Evolutionary conservation across 2,888 invertebrate genomes (phyloP).

Genomic region (Lampropteryx suffumata): DNA sequence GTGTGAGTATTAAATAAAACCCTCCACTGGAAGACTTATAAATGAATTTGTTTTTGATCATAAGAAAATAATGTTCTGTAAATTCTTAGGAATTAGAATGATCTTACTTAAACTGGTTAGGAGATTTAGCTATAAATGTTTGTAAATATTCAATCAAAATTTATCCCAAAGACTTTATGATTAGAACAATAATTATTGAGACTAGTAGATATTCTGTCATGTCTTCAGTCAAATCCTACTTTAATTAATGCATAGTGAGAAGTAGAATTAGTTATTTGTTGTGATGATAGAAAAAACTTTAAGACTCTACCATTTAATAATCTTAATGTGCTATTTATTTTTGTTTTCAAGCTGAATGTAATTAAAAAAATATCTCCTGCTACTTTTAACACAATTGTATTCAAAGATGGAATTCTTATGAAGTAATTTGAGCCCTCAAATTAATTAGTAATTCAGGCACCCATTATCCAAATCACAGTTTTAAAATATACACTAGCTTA

Average conservation of each 20-base stretch:
- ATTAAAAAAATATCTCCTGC: too few species aligned
- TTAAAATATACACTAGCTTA: too few species aligned
- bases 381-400: too few species aligned
- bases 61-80: too few species aligned
- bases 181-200: constrained; percentile 16
- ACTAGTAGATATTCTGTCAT: constrained; percentile 14
- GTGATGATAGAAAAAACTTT: neutral
- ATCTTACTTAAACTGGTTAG: too few species aligned
- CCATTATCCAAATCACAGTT: too few species aligned
- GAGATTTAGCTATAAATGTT: neutral
- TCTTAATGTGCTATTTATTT: neutral
- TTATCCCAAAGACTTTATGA: constrained; percentile 31
- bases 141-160: constrained; percentile 32
- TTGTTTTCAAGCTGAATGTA: neutral
- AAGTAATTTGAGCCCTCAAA: too few species aligned
- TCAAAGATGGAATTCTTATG: too few species aligned
- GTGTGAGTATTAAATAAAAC: too few species aligned
- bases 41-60: constrained; percentile 7
- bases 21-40: neutral
- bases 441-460: too few species aligned
- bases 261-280: constrained; percentile 1
- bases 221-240: constrained; percentile 4
- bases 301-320: neutral
- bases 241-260: constrained; percentile 4
- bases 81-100: too few species aligned